These are phyloP conservation scores for Zhuqinia jingwanae DNA, from an alignment of 2,888 invertebrate genomes.

Conservation along the genomic window DNA sequence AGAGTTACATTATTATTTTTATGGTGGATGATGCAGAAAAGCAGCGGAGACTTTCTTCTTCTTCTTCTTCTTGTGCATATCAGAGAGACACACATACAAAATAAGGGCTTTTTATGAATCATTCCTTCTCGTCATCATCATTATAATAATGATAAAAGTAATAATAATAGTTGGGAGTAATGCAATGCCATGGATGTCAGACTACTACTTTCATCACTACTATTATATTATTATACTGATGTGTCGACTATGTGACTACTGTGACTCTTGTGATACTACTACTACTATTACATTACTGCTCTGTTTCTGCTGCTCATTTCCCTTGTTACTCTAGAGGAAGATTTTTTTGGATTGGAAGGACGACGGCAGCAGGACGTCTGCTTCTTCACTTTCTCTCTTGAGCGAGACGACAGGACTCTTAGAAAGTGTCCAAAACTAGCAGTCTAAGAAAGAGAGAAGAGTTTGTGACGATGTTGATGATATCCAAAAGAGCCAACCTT, in stretches of 20 bases:
- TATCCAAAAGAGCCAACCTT: neutral
- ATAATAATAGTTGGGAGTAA: slow-evolving; percentile 17
- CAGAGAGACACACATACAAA: too few relatives aligned
- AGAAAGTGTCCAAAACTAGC: slow-evolving; percentile 36
- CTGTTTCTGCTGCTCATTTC: neutral
- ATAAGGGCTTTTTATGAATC: slow-evolving; percentile 57
- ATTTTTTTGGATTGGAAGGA: neutral
- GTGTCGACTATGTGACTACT: neutral
- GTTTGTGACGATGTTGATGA: neutral
- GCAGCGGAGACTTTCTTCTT: slow-evolving; percentile 7
- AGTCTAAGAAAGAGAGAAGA: slow-evolving; percentile 8
- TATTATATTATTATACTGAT: neutral
- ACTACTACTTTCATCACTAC: neutral
- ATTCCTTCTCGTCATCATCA: slow-evolving; percentile 66
- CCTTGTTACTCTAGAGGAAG: neutral
- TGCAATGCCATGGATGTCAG: neutral
- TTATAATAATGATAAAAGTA: slow-evolving; percentile 56
- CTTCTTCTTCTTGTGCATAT: too few relatives aligned
- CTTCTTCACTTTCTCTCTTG: slow-evolving; percentile 1
- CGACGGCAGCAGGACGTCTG: slow-evolving; percentile 3
- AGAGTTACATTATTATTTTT: slow-evolving; percentile 35
- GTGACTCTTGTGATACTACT: neutral
- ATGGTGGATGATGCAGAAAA: slow-evolving; percentile 27
- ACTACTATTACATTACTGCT: neutral
- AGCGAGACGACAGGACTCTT: slow-evolving; percentile 23